A percentile compares a stretch with the other conserved stretches of the same genome.
Conservation (phyloP, 2,888 invertebrate species). For the Anaspis maculata region DNA sequence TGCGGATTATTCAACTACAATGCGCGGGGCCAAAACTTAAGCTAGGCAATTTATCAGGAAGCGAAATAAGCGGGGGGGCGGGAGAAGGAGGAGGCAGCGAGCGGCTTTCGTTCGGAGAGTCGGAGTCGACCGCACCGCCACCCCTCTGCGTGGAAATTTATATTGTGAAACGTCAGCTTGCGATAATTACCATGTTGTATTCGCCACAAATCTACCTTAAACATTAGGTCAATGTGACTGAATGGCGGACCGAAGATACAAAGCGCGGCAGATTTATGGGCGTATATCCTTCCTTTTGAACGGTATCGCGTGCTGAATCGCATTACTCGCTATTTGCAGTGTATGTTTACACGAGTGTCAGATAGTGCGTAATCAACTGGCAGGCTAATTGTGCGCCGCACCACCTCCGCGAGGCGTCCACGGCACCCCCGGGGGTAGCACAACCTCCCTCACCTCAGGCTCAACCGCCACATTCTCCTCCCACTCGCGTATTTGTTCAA, state of each 20-base stretch:
- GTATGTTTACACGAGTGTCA: conserved; percentile 25
- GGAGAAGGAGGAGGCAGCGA: no score
- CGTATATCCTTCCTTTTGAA: conserved; percentile 22
- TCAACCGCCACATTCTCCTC: no score
- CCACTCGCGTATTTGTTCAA: no score
- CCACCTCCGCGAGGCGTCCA: no score
- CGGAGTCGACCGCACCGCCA: no score
- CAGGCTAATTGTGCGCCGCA: conserved; percentile 19
- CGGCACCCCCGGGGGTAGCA: no score
- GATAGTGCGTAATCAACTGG: conserved; percentile 26
- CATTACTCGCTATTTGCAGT: conserved; percentile 25
- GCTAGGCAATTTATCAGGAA: conserved; percentile 13
- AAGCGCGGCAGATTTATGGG: conserved; percentile 18
- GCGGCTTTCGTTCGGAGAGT: no score
- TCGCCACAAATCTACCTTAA: conserved; percentile 17
- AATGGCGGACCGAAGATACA: conserved; percentile 15
- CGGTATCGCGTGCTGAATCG: conserved; percentile 26
- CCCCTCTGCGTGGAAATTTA: conserved; percentile 6
- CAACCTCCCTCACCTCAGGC: no score
- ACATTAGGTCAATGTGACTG: conserved; percentile 16
- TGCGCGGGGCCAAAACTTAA: conserved; percentile 9
- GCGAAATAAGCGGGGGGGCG: conserved; percentile 13
- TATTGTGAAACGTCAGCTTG: conserved; percentile 15
- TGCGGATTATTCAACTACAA: conserved; percentile 12
- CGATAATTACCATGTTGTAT: conserved; percentile 15